Percentiles rank a stretch among this genome's conserved stretches.
phyloP scores from a whole-genome alignment of 2,113 vertebrate genomes.

The Oplegnathus fasciatus region DNA sequence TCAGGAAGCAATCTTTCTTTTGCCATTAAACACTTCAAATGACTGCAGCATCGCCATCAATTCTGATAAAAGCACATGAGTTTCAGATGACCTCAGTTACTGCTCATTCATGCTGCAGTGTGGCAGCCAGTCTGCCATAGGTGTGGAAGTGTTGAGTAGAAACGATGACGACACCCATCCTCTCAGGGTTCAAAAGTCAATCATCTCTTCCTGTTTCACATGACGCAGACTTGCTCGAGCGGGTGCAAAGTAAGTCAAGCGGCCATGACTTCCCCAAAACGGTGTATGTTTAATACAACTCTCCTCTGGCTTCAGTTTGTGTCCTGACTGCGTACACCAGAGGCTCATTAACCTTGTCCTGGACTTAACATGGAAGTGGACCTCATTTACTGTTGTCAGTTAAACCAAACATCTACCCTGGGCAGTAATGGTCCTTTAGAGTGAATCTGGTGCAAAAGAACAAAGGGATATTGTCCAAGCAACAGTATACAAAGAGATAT shows the following conservation, averaged over 20 bases:
- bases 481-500: neutral
- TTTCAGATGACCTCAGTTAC: neutral
- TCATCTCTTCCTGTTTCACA: slow-evolving; percentile 82
- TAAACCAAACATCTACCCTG: slow-evolving; percentile 32
- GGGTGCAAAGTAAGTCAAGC: slow-evolving; percentile 60
- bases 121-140: neutral
- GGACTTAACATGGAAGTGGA: slow-evolving; percentile 56
- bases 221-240: slow-evolving; percentile 75
- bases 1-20: slow-evolving; percentile 20
- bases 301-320: slow-evolving; percentile 51
- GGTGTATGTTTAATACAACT: slow-evolving; percentile 30
- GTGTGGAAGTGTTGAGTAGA: slow-evolving; percentile 63
- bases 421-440: slow-evolving; percentile 29
- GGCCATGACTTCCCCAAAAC: slow-evolving; percentile 72
- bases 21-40: slow-evolving; percentile 6
- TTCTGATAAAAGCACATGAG: slow-evolving; percentile 10
- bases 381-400: slow-evolving; percentile 25
- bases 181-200: slow-evolving; percentile 78
- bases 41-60: neutral
- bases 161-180: slow-evolving; percentile 78
- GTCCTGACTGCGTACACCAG: slow-evolving; percentile 58
- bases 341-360: slow-evolving; percentile 67
- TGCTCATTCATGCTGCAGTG: slow-evolving; percentile 55
- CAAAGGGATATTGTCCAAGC: neutral
- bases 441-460: slow-evolving; percentile 28